Evolutionary conservation across 2,888 invertebrate genomes (phyloP), one percentile per base, ranked within the genome.

Genomic region (Gibbula magus): DNA sequence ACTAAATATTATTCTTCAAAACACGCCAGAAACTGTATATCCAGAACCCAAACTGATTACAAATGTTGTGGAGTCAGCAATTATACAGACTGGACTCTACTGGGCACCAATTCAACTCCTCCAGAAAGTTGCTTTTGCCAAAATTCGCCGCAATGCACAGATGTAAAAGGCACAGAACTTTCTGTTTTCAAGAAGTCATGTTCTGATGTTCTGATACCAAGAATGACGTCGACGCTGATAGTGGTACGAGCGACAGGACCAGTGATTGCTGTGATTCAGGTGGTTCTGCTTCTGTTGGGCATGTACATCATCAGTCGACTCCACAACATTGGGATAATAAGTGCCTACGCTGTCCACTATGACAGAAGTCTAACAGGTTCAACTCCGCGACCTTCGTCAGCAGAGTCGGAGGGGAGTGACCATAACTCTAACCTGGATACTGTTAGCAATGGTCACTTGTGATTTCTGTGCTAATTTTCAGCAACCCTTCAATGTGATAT

Each of bases 21-120:
- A 8, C 0, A n/a, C 10, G 74, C 25, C 18, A 20, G 29, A 20
- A 51, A 74, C 20, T 74, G 74, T 51, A 16, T 74, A 16, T 20
- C 39, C 0, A 51, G 22, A 25, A 74, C 25, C 51, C 74, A 74
- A 51, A 5, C 25, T 10, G 25, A 52, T 51, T 74, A 22, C 51
- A 45, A 51, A 25, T 74, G 74, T 51, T 74, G 74, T 10, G 74
- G 74, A 8, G 52, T 51, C 52, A 51, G n/a, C 51, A 74, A 74
- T 51, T 74, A 22, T 51, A 51, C 74, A 13, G 74, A 74, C 13
- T 51, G 39, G 74, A 45, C 45, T 10, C 13, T 13, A 13, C 51
- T 74, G n/a, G 20, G 22, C 1, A 7, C 8, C 13, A 74, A 74
- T 74, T 74, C 51, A 0, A 51, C 74, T 16, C 8, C 16, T 51